Conservation (phyloP, 2,888 invertebrate genomes). For the Hydriomena furcata region DNA sequence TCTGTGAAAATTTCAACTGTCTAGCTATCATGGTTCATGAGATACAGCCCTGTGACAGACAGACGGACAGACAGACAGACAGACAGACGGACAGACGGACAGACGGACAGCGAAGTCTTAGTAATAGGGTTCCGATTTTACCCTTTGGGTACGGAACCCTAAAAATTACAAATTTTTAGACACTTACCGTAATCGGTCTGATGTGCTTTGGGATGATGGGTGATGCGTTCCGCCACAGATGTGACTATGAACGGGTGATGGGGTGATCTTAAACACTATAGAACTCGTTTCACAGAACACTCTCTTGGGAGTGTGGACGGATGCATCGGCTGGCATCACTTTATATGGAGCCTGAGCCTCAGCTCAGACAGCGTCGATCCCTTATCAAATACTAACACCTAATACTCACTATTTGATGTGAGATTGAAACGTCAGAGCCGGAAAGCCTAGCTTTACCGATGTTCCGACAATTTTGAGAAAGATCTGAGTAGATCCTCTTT, state of each 20-base stretch:
- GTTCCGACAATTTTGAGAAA: neutral
- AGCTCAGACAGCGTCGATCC: slow-evolving; percentile 58
- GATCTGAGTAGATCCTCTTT: too few species aligned
- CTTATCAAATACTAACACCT: slow-evolving; percentile 70
- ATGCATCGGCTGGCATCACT: slow-evolving; percentile 38
- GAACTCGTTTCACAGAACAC: slow-evolving; percentile 61
- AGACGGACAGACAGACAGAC: too few species aligned
- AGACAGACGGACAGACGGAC: too few species aligned
- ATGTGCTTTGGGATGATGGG: slow-evolving; percentile 52
- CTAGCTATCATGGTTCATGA: too few species aligned
- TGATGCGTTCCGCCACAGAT: slow-evolving; percentile 70
- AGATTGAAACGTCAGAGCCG: slow-evolving; percentile 55
- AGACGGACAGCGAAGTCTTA: too few species aligned
- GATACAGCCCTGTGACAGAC: too few species aligned
- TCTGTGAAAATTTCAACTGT: too few species aligned
- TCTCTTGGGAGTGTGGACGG: slow-evolving; percentile 69
- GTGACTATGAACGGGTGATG: slow-evolving; percentile 75
- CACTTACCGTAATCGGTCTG: slow-evolving; percentile 65
- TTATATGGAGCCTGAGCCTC: slow-evolving; percentile 62
- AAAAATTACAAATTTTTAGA: too few species aligned
- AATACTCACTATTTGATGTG: slow-evolving; percentile 65
- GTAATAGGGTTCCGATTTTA: too few species aligned
- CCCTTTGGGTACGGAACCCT: too few species aligned
- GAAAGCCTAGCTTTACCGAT: slow-evolving; percentile 24
- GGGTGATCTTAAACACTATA: slow-evolving; percentile 68